Percentiles rank a stretch among this genome's conserved stretches.
Conservation (phyloP, 30 jellyfish, hydroid and myxozoan genomes). For the Cassiopea xamachana region DNA sequence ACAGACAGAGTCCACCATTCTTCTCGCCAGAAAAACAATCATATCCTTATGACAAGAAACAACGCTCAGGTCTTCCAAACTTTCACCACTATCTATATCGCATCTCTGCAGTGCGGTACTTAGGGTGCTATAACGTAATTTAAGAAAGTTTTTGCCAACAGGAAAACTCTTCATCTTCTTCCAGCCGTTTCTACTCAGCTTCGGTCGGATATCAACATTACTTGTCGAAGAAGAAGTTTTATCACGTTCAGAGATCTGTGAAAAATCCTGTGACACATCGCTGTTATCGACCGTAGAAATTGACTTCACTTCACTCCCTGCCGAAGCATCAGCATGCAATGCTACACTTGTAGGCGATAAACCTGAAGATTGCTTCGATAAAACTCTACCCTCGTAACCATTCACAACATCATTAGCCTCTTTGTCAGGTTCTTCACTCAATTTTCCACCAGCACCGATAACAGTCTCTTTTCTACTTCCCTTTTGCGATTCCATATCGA, state of each 20-base stretch:
- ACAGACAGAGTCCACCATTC: constrained; percentile 47
- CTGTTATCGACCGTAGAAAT: background rate
- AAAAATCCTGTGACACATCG: background rate
- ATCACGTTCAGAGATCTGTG: background rate
- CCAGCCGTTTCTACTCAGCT: background rate
- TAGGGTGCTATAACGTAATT: constrained; percentile 51
- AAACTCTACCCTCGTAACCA: too few relatives aligned
- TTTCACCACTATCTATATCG: constrained; percentile 43
- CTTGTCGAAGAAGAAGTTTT: background rate
- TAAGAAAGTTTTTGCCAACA: constrained; percentile 52
- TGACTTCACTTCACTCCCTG: background rate
- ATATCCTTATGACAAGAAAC: constrained; percentile 30
- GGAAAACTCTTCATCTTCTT: constrained; percentile 29
- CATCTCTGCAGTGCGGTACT: constrained; percentile 39
- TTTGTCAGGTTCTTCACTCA: background rate
- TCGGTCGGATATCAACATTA: background rate
- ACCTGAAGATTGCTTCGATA: background rate
- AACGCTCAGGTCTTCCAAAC: constrained; percentile 40
- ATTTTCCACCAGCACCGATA: background rate
- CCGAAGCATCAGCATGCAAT: background rate
- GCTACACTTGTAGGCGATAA: background rate
- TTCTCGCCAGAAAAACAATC: constrained; percentile 41
- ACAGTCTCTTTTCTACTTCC: background rate
- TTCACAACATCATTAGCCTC: background rate
- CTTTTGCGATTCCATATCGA: constrained; percentile 13